phyloP scores from a whole-genome alignment of 2,113 vertebrate species.

The Callipepla squamata region DNA sequence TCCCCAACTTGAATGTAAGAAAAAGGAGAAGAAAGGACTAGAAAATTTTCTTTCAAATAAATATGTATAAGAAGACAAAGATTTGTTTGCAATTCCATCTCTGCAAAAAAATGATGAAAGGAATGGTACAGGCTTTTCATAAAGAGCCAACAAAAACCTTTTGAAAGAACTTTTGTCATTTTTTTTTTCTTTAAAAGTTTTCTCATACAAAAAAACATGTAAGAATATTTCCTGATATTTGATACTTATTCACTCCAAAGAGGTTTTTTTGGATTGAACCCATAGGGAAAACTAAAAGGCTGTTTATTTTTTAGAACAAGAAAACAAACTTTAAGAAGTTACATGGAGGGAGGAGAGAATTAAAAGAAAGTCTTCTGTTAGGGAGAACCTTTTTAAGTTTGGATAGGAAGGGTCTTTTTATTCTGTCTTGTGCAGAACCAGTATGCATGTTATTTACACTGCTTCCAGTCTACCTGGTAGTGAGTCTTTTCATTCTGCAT shows the following conservation, averaged over 20 bases:
- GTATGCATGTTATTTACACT: not conserved
- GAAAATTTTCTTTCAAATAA: not conserved
- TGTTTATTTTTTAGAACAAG: not conserved
- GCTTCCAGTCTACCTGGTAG: not conserved
- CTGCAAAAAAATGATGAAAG: not conserved
- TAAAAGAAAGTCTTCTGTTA: not conserved
- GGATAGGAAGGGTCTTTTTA: not conserved
- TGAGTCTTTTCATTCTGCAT: not conserved
- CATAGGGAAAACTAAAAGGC: not conserved
- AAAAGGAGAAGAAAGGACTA: not conserved
- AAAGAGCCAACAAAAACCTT: not conserved
- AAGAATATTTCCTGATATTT: not conserved
- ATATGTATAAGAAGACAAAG: not conserved
- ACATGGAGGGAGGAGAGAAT: not conserved
- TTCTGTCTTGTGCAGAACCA: not conserved
- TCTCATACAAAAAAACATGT: fast-evolving
- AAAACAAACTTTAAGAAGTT: not conserved
- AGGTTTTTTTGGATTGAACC: not conserved
- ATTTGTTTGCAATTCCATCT: not conserved
- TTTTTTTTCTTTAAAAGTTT: not conserved
- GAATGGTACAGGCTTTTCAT: not conserved
- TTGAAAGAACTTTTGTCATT: not conserved
- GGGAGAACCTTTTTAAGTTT: not conserved
- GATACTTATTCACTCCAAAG: not conserved
- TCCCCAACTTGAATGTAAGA: not conserved